phyloP scores from a whole-genome alignment of 1,140 invertebrate genomes.

The Luehdorfia chinensis region DNA sequence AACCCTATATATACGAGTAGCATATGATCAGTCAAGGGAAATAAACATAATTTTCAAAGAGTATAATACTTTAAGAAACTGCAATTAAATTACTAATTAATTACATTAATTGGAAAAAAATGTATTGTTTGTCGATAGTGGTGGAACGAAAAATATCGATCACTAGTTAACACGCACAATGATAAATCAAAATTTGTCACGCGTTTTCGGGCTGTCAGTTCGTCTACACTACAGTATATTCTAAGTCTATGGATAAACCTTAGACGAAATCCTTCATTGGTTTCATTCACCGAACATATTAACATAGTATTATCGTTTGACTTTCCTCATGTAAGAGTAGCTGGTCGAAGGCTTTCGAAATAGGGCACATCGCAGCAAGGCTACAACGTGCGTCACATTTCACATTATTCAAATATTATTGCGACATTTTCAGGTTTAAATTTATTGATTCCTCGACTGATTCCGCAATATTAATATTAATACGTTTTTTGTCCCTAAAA shows the following conservation, averaged over 20 bases:
- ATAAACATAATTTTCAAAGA: too few species aligned
- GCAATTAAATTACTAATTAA: too few species aligned
- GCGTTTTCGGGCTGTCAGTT: too few species aligned
- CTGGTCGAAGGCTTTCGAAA: conserved; percentile 39
- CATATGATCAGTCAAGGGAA: too few species aligned
- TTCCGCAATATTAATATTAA: conserved; percentile 49
- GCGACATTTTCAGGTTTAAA: conserved; percentile 54
- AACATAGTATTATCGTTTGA: conserved; percentile 16
- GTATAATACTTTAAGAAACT: too few species aligned
- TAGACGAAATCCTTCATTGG: conserved; percentile 14
- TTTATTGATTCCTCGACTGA: conserved; percentile 44
- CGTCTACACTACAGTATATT: too few species aligned
- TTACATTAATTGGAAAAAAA: too few species aligned
- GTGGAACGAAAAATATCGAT: too few species aligned
- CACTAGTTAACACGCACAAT: too few species aligned
- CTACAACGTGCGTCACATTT: conserved; percentile 61
- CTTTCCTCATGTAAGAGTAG: conserved; percentile 23
- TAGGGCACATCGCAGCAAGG: conserved; percentile 62
- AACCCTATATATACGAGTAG: too few species aligned
- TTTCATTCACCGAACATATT: conserved; percentile 14
- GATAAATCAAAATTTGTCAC: too few species aligned
- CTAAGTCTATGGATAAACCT: conserved; percentile 17
- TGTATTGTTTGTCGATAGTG: too few species aligned
- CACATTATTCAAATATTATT: conserved; percentile 65
- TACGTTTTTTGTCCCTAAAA: conserved; percentile 36